These are phyloP conservation scores for Cephus cinctus DNA, from an alignment of 1,140 invertebrate species.

Conservation along the genomic window DNA sequence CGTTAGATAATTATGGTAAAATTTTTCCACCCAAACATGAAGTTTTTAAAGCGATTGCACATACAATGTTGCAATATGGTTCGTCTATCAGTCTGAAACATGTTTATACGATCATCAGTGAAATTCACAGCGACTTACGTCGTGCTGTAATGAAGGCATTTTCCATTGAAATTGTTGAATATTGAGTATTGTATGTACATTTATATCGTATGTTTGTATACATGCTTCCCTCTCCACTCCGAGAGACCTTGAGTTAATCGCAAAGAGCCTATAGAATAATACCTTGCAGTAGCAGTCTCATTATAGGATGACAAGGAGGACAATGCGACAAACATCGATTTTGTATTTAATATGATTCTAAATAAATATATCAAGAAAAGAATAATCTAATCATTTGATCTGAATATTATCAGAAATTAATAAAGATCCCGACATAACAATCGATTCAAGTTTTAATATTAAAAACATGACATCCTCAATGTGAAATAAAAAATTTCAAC, in stretches of 20 bases:
- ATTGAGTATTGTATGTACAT: no score
- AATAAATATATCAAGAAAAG: no score
- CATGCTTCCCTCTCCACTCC: no score
- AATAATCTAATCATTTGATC: no score
- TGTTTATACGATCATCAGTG: slow-evolving; percentile 6
- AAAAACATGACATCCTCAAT: not conserved
- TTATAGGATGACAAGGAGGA: no score
- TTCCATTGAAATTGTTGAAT: not conserved
- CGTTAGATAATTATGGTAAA: not conserved
- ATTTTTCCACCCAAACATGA: slow-evolving; percentile 4
- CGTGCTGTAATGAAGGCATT: not conserved
- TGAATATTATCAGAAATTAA: no score
- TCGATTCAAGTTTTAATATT: not conserved
- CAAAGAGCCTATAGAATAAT: no score
- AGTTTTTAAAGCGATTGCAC: not conserved
- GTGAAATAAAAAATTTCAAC: not conserved
- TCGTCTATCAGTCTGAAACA: not conserved
- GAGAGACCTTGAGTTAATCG: no score
- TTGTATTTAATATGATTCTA: no score
- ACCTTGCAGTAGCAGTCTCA: no score
- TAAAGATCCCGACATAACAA: not conserved
- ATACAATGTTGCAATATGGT: not conserved
- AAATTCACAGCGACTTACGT: not conserved
- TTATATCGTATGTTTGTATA: no score
- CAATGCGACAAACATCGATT: no score